Percentiles rank a stretch among this genome's conserved stretches.
Conservation (phyloP, 2,113 vertebrate genomes). For the Oceanites oceanicus region DNA sequence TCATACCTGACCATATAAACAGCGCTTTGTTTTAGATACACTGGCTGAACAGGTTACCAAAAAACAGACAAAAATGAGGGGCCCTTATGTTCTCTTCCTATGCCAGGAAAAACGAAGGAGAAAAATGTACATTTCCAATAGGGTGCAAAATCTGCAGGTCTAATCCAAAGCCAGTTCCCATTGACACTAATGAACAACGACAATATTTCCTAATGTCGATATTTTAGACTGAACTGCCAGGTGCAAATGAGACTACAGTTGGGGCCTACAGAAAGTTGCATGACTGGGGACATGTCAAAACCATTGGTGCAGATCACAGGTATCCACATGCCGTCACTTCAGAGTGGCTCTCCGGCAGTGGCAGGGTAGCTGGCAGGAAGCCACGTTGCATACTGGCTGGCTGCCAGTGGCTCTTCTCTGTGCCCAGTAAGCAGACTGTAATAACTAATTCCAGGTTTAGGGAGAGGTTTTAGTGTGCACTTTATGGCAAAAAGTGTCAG, state of each 20-base stretch:
- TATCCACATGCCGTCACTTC: fast-evolving
- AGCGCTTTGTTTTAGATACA: neutral
- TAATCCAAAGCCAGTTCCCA: neutral
- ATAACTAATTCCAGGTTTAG: neutral
- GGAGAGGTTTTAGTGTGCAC: neutral
- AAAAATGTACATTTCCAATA: neutral
- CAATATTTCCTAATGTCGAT: neutral
- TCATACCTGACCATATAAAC: neutral
- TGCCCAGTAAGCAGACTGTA: neutral
- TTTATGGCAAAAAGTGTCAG: neutral
- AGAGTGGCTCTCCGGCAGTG: neutral
- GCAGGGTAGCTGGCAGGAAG: neutral
- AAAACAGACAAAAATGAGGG: neutral
- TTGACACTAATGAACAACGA: neutral
- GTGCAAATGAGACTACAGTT: neutral
- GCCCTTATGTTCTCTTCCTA: neutral
- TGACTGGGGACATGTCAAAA: neutral
- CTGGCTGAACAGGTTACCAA: neutral
- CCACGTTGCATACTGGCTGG: neutral
- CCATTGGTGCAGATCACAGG: neutral
- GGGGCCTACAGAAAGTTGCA: neutral
- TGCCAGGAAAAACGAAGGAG: neutral
- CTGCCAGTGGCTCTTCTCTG: neutral
- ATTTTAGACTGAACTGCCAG: neutral
- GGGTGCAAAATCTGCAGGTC: neutral